Percentiles rank a stretch among this genome's conserved stretches.
Conservation (phyloP, 2,113 vertebrate species). For the Nannobrachium achirus region DNA sequence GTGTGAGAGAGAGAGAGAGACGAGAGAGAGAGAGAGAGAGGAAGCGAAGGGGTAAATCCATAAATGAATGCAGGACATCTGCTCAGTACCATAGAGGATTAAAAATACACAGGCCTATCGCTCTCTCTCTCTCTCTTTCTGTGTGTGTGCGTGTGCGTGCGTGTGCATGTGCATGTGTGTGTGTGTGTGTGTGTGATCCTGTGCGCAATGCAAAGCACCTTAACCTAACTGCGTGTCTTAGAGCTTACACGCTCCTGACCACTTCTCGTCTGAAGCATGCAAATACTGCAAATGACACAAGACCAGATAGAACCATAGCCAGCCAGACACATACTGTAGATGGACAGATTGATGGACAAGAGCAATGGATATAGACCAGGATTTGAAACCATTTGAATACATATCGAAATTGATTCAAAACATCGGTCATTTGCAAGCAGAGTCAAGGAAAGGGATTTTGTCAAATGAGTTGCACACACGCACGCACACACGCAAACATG, state of each 20-base stretch:
- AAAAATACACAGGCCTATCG: slow-evolving; percentile 41
- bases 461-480: background rate
- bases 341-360: background rate
- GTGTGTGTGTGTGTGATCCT: background rate
- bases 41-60: slow-evolving; percentile 88
- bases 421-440: background rate
- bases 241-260: background rate
- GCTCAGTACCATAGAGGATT: slow-evolving; percentile 93
- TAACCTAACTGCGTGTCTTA: slow-evolving; percentile 8
- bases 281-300: slow-evolving; percentile 1
- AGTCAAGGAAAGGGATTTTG: background rate
- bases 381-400: background rate
- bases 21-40: slow-evolving; percentile 56
- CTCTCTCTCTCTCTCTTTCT: background rate
- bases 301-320: background rate
- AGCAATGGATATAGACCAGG: background rate
- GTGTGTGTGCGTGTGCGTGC: background rate
- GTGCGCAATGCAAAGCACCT: slow-evolving; percentile 23
- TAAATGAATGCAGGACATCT: slow-evolving; percentile 99
- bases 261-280: background rate
- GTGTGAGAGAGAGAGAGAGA: slow-evolving; percentile 47
- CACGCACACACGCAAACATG: background rate
- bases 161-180: slow-evolving; percentile 2
- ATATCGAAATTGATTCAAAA: background rate
- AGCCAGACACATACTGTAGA: too few relatives aligned